These are phyloP conservation scores for Drosophila saltans DNA, from an alignment of 1,140 invertebrate genomes.

Conservation along the genomic window DNA sequence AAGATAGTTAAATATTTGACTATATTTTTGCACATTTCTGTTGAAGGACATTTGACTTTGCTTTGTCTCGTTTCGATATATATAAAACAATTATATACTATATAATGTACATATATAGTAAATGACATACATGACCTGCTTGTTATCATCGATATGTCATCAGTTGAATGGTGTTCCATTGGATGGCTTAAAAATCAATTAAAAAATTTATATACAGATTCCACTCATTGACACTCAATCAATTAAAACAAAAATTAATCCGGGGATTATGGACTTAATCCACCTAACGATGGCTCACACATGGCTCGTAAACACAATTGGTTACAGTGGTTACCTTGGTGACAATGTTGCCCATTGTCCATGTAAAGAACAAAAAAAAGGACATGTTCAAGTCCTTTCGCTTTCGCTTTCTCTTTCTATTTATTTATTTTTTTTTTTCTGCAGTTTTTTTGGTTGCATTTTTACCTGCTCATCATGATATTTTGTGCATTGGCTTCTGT, in stretches of 20 bases:
- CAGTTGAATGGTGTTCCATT: neutral
- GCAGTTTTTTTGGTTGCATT: neutral
- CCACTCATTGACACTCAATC: slow-evolving; percentile 8
- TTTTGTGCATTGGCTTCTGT: slow-evolving; percentile 74
- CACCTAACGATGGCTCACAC: neutral
- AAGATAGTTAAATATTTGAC: no score
- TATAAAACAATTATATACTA: neutral
- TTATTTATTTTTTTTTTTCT: no score
- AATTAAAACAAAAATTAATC: slow-evolving; percentile 10
- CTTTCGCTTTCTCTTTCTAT: neutral
- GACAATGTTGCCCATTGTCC: neutral
- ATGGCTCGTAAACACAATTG: neutral
- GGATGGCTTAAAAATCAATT: slow-evolving; percentile 8
- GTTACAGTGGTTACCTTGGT: neutral
- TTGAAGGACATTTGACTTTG: no score
- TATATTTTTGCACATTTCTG: no score
- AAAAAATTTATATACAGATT: slow-evolving; percentile 11
- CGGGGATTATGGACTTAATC: neutral
- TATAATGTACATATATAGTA: neutral
- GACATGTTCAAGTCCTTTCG: slow-evolving; percentile 18
- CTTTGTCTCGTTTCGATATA: no score
- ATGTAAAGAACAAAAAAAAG: neutral
- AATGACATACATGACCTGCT: no score
- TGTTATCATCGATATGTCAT: neutral
- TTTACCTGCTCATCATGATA: slow-evolving; percentile 20